A percentile compares a stretch with the other conserved stretches of the same genome.
These are phyloP conservation scores for Mormyrops attenuatus DNA, from an alignment of 2,797 vertebrate species.

Conservation along the genomic window DNA sequence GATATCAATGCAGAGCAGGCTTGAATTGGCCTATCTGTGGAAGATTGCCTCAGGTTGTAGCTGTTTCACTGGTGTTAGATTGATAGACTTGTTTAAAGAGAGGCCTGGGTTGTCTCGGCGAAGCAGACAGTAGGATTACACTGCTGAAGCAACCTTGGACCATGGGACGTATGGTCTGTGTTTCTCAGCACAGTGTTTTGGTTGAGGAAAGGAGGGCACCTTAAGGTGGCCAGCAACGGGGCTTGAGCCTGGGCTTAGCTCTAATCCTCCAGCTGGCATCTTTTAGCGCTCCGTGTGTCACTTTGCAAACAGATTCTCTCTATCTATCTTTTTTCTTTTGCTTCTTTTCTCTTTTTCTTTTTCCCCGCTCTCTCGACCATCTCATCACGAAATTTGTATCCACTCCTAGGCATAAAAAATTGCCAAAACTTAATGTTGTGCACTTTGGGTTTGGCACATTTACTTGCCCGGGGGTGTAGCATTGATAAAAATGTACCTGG, in stretches of 20 bases:
- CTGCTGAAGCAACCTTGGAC: not conserved
- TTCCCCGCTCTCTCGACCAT: not conserved
- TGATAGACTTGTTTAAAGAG: slow-evolving; percentile 19
- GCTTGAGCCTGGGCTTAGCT: not conserved
- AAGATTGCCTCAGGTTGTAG: slow-evolving; percentile 3
- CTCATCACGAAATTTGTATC: not conserved
- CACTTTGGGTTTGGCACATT: not conserved
- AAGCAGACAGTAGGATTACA: slow-evolving; percentile 14
- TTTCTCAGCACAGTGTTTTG: not conserved
- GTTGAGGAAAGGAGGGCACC: not conserved
- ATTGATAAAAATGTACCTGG: not conserved
- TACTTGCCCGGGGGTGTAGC: not conserved
- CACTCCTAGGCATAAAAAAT: not conserved
- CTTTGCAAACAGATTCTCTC: not conserved
- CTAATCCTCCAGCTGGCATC: not conserved
- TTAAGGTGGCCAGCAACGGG: not conserved
- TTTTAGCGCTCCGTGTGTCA: not conserved
- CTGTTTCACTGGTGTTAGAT: slow-evolving; percentile 20
- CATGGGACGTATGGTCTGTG: not conserved
- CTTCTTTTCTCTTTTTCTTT: not conserved
- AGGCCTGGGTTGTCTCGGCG: slow-evolving; percentile 30
- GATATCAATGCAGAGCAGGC: not conserved
- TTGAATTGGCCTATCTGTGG: slow-evolving; percentile 22
- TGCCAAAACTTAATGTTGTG: not conserved
- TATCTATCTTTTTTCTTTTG: not conserved